phyloP scores from a whole-genome alignment of 2,797 vertebrate species.

The Pyrrhura leucotis region DNA sequence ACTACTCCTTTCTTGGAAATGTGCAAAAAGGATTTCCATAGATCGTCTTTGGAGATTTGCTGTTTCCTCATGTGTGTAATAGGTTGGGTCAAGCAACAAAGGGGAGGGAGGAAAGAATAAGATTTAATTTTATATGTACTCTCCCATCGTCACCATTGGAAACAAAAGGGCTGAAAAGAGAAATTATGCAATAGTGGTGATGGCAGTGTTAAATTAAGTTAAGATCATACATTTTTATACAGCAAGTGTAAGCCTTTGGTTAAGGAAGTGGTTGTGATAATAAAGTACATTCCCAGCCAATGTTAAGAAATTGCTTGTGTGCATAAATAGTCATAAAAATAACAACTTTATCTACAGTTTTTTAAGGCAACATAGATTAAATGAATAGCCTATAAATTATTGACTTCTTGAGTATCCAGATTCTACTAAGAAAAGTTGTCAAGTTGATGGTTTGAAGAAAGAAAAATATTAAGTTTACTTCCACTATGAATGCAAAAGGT shows the following conservation, averaged over 20 bases:
- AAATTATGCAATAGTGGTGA: constrained; percentile 51
- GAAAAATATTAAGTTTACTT: not conserved
- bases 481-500: not conserved
- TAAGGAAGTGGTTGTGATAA: constrained; percentile 35
- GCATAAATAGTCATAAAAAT: constrained; percentile 19
- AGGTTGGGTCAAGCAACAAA: constrained; percentile 71
- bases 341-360: constrained; percentile 9
- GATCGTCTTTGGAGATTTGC: constrained; percentile 74
- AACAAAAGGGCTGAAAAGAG: constrained; percentile 20
- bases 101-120: constrained; percentile 39
- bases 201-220: constrained; percentile 72
- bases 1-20: constrained; percentile 71
- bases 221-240: constrained; percentile 59
- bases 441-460: not conserved
- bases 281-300: constrained; percentile 53
- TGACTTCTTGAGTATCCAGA: not conserved
- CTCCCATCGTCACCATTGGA: constrained; percentile 8
- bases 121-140: constrained; percentile 62
- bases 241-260: constrained; percentile 54
- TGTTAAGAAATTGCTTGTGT: constrained; percentile 5
- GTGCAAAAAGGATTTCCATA: constrained; percentile 78
- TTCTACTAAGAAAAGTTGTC: not conserved
- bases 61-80: constrained; percentile 81
- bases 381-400: not conserved
- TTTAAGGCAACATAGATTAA: not conserved